Percentiles rank a stretch among this genome's conserved stretches.
phyloP scores from a whole-genome alignment of 1,140 invertebrate species.

The Bombus soroeensis region DNA sequence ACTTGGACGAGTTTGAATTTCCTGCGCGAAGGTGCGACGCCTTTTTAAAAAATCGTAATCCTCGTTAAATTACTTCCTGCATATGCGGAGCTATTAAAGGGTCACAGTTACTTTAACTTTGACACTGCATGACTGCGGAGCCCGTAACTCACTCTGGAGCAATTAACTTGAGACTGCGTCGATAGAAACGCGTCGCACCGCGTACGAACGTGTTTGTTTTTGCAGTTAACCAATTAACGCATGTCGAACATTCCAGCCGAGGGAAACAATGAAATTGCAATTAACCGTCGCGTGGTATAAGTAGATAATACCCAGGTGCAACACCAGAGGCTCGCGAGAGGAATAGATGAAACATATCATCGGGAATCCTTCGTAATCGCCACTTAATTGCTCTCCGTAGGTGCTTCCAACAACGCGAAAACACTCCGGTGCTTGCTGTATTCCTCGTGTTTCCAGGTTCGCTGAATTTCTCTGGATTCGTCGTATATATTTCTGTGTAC shows the following conservation, averaged over 20 bases:
- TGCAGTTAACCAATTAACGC: conserved; percentile 55
- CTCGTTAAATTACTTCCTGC: conserved; percentile 54
- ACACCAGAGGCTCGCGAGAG: too few species aligned
- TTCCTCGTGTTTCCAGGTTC: background rate
- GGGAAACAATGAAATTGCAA: conserved; percentile 24
- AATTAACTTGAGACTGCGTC: conserved; percentile 38
- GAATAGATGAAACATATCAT: background rate
- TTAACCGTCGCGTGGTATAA: conserved; percentile 20
- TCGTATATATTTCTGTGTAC: background rate
- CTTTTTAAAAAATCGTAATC: conserved; percentile 39
- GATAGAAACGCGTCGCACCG: background rate
- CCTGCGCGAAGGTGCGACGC: too few species aligned
- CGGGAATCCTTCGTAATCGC: background rate
- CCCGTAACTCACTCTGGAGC: background rate
- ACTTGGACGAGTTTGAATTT: background rate
- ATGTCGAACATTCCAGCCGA: background rate
- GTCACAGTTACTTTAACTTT: conserved; percentile 50
- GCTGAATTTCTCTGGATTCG: background rate
- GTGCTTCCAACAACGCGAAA: background rate
- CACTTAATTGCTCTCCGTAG: conserved; percentile 1
- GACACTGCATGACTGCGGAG: conserved; percentile 21
- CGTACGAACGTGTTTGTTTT: conserved; percentile 44
- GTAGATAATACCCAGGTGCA: background rate
- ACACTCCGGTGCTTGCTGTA: background rate
- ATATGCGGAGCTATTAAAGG: conserved; percentile 35